phyloP scores from a whole-genome alignment of 2,113 vertebrate species.

The Vanacampus margaritifer region DNA sequence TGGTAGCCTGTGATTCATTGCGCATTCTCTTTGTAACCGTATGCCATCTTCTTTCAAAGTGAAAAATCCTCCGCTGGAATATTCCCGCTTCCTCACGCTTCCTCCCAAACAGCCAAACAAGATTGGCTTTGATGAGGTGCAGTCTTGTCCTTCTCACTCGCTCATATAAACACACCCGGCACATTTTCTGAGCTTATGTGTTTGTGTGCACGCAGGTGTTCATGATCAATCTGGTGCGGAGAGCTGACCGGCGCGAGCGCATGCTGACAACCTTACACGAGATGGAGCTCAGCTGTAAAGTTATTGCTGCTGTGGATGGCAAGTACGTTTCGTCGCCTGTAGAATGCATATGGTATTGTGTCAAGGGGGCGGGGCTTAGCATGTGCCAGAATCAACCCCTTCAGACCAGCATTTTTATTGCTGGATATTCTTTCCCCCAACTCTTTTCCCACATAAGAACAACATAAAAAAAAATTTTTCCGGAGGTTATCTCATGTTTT shows the following conservation, averaged over 20 bases:
- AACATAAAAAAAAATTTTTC: too few relatives aligned
- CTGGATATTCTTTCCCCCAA: too few relatives aligned
- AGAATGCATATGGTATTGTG: too few relatives aligned
- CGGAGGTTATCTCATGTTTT: too few relatives aligned
- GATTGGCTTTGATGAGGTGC: constrained; percentile 87
- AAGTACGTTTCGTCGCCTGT: constrained; percentile 74
- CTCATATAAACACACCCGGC: not conserved
- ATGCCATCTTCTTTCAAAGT: constrained; percentile 59
- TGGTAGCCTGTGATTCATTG: constrained; percentile 22
- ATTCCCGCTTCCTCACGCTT: constrained; percentile 71
- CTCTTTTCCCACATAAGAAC: too few relatives aligned
- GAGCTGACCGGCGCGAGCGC: constrained; percentile 78
- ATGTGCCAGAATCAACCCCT: not conserved
- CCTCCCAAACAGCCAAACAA: constrained; percentile 74
- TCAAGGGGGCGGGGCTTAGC: too few relatives aligned
- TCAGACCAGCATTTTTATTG: too few relatives aligned
- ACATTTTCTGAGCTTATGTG: constrained; percentile 23
- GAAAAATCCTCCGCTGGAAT: constrained; percentile 74
- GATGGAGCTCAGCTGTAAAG: constrained; percentile 78
- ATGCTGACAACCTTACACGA: constrained; percentile 78
- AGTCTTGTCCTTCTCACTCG: constrained; percentile 1
- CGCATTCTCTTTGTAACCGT: constrained; percentile 43
- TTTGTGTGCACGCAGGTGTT: constrained; percentile 55
- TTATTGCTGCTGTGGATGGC: constrained; percentile 85
- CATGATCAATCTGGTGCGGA: constrained; percentile 84